Percentiles rank a stretch among this genome's conserved stretches.
These are phyloP conservation scores for Clarias gariepinus DNA, from an alignment of 2,113 vertebrate species.

Conservation along the genomic window DNA sequence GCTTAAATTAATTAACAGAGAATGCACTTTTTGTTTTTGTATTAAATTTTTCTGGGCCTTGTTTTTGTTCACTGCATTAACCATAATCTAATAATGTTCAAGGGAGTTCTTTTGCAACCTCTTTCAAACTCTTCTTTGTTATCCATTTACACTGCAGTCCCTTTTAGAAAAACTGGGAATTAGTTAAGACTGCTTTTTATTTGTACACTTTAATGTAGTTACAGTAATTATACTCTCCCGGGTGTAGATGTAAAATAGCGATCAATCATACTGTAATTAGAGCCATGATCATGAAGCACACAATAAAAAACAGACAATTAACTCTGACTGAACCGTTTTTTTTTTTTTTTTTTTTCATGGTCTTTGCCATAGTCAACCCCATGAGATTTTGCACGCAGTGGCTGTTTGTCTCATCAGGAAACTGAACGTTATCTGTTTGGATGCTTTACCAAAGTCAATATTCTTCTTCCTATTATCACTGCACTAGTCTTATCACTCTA, in stretches of 20 bases:
- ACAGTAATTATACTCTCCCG: neutral
- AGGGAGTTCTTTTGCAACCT: neutral
- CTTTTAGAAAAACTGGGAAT: neutral
- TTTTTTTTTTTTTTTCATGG: neutral
- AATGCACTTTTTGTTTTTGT: neutral
- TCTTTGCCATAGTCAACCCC: neutral
- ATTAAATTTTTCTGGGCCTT: neutral
- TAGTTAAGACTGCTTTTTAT: neutral
- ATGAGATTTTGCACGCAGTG: neutral
- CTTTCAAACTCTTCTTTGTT: neutral
- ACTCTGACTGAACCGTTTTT: neutral
- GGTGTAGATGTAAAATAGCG: neutral
- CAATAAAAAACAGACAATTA: constrained; percentile 10
- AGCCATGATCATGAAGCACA: neutral
- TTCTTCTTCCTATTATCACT: constrained; percentile 52
- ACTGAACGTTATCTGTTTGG: neutral
- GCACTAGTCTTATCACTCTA: constrained; percentile 55
- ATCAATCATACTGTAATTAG: constrained; percentile 1
- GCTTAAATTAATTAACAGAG: neutral
- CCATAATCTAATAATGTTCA: neutral
- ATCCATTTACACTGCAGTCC: neutral
- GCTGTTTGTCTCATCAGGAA: constrained; percentile 47
- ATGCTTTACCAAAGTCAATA: constrained; percentile 54
- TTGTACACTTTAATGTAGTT: neutral
- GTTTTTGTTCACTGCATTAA: neutral